Base-by-base conservation (phyloP, 1,140 invertebrate genomes). In the Pygmarrhopalites habei region DNA sequence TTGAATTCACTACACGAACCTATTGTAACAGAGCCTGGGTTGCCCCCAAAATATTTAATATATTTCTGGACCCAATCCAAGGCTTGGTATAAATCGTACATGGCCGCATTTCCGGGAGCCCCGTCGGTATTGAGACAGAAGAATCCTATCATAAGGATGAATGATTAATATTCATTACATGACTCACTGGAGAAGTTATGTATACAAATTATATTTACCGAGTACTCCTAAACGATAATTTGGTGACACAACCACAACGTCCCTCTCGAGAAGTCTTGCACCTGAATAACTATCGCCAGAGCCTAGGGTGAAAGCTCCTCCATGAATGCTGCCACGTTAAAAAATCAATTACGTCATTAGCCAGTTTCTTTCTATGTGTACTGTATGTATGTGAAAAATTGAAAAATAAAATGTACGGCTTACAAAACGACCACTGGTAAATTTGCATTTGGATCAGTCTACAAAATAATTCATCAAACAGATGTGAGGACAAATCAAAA, bases 101-200 rank as follows among this genome's bases (percentile, higher is more conserved):
- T 46, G 5, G 35, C 67, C 17, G 60, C 67, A 60, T 68, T 68
- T 29, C 67, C 63, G 1, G 67, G 67, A 28, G 51, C 58, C 1
- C 59, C 47, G 4, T 64, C 46, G 17, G 28, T 61, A 15, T 58
- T 52, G 43, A 68, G 35, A 32, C 44, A 47, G 19, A 64, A 64
- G 26, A 64, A 64, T 15, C 66, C 66, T 47, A 19, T 14, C n/a
- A n/a, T n/a, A n/a, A 39, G 56, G 7, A 49, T 10, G 7, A 10
- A 39, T 10, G 7, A 17, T 39, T 10, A 39, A 39, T 10, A 10
- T 39, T 39, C 17, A 39, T 39, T 39, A 39, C 10, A 10, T 7
- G 7, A 39, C 17, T 39, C 7, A 10, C 17, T 39, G 7, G 17
- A 39, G 7, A 10, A 7, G 17, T 39, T 39, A 39, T 10, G 7